A percentile compares a stretch with the other conserved stretches of the same genome.
Conservation (phyloP, 2,797 vertebrate genomes). For the Triplophysa bombifrons region DNA sequence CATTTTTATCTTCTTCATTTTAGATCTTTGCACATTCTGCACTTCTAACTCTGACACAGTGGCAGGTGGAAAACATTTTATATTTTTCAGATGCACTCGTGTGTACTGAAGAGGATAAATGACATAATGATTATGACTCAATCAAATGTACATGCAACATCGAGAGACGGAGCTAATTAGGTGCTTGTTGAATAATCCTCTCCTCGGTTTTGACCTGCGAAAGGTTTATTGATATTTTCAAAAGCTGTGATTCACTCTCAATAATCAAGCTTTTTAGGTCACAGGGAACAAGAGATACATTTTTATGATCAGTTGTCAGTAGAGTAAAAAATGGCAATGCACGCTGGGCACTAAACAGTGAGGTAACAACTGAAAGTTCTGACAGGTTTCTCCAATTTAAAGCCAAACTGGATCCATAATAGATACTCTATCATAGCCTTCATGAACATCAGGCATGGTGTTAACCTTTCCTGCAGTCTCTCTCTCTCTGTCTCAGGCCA, state of each 20-base stretch:
- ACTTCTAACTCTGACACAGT: too few species aligned
- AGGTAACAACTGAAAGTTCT: constrained; percentile 3
- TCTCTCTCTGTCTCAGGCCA: constrained; percentile 4
- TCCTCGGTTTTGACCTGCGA: background rate
- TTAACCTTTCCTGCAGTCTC: constrained; percentile 10
- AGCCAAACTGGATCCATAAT: constrained; percentile 38
- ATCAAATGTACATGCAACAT: constrained; percentile 9
- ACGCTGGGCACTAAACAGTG: background rate
- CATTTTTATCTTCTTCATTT: too few species aligned
- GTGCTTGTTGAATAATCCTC: constrained; percentile 25
- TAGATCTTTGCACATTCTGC: too few species aligned
- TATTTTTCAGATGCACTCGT: background rate
- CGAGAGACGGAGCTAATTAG: constrained; percentile 24
- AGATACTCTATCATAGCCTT: constrained; percentile 8
- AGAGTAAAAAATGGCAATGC: constrained; percentile 13
- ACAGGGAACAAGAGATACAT: background rate
- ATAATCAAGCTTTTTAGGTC: constrained; percentile 6
- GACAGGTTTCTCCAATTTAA: background rate
- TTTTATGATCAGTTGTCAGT: background rate
- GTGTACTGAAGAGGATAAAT: background rate
- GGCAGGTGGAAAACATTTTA: too few species aligned
- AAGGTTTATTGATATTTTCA: constrained; percentile 39
- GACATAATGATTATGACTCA: constrained; percentile 28
- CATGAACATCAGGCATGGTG: background rate
- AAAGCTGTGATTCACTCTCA: constrained; percentile 30